Evolutionary conservation across 2,888 invertebrate species (phyloP), one percentile per base, ranked within the genome.

Genomic region (Papilio gigon): DNA sequence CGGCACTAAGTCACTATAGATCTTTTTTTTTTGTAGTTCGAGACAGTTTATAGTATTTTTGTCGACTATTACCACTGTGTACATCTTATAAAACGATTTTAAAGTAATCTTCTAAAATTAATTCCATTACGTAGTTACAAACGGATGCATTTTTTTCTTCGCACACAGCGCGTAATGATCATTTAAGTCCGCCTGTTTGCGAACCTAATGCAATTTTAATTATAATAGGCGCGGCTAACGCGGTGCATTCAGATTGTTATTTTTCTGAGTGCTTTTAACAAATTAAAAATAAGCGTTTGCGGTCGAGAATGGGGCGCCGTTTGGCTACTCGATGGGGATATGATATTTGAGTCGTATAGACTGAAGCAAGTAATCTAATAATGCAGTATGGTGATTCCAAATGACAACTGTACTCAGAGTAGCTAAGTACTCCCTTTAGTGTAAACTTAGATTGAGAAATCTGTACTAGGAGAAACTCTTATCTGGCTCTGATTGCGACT

Each of bases 131-230:
- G 37, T 30, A 58, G 47, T 25, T 35, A 14, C 22, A 68, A 47
- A 77, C 76, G 62, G 72, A 58, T 82, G 80, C 75, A 78, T 86
- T 88, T 90, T 56, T 25, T 88, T 88, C 82, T 84, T 83, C 81
- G 78, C 83, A 84, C 84, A 85, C 84, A 82, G 77, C 81, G 83
- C 86, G 90, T 89, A 88, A 88, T 82, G 77, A 74, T 81, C 86
- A 86, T 88, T 88, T 87, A 73, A 76, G 79, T 78, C 82, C 73
- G 80, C 80, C 79, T 85, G 83, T 86, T 84, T 84, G 86, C 82
- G 78, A 78, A 81, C 82, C 86, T 91, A 91, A 91, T 91, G 91
- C 89, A 91, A 92, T 91, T 91, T 91, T 92, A 92, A 90, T 90
- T 91, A 88, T 90, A 86, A 88, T 80, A 90, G 90, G 90, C 81